Evolutionary conservation across 2,797 vertebrate genomes (phyloP).

Genomic region (Hemitrygon akajei): DNA sequence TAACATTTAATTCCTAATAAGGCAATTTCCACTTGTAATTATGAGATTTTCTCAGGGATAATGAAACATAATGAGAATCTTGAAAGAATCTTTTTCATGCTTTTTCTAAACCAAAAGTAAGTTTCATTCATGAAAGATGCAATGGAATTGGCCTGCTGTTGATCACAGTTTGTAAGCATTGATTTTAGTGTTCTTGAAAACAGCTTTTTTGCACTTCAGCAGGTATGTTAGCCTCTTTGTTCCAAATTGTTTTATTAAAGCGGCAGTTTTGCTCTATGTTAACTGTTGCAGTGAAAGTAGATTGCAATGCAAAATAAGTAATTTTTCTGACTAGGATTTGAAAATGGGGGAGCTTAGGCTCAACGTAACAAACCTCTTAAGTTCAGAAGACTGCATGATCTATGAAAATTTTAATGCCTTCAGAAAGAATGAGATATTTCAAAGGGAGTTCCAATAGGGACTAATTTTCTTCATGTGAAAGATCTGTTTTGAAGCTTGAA

Average conservation of each 20-base stretch:
- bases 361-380: neutral
- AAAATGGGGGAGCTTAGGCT: neutral
- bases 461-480: neutral
- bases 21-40: neutral
- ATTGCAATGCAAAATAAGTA: neutral
- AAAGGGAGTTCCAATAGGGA: neutral
- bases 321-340: neutral
- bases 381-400: neutral
- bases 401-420: neutral
- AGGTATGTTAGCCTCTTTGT: neutral
- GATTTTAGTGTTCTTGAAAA: neutral
- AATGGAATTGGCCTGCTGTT: neutral
- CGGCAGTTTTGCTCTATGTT: neutral
- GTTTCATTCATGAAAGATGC: neutral
- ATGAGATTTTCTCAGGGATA: neutral
- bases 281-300: neutral
- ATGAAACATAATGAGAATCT: neutral
- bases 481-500: neutral
- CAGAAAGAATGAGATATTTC: neutral
- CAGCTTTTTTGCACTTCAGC: too few species aligned
- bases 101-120: neutral
- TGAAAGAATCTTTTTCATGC: neutral
- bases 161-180: neutral
- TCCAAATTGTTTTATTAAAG: neutral
- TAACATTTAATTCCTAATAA: slow-evolving; percentile 25